A percentile compares a stretch with the other conserved stretches of the same genome.
Conservation (phyloP, 2,888 invertebrate genomes). For the Habrosyne pyritoides region DNA sequence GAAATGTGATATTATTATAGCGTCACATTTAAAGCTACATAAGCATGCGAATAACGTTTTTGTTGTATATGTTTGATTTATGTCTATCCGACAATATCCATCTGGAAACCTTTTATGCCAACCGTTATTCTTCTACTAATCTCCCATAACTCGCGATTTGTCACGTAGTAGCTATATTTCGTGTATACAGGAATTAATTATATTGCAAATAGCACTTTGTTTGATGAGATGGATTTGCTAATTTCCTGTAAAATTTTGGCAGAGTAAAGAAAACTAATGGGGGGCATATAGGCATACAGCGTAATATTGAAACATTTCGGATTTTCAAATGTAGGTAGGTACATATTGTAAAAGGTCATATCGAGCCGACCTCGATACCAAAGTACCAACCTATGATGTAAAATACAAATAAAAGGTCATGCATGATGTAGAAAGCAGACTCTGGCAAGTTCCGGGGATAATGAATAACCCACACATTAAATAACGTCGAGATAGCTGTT, state of each 20-base stretch:
- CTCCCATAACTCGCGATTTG: neutral
- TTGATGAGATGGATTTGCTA: neutral
- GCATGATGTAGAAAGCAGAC: constrained; percentile 9
- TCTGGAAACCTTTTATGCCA: neutral
- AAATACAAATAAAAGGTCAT: neutral
- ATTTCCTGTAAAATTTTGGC: no score
- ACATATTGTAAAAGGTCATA: no score
- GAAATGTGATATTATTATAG: constrained; percentile 9
- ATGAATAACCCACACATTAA: constrained; percentile 1
- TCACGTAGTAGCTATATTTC: neutral
- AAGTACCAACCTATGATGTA: neutral
- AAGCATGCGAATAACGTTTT: neutral
- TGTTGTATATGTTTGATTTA: neutral
- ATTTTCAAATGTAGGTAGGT: no score
- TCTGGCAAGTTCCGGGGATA: neutral
- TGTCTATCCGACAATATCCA: neutral
- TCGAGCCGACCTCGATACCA: no score
- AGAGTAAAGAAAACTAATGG: no score
- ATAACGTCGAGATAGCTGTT: neutral
- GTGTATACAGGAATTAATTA: neutral
- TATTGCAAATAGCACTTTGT: neutral
- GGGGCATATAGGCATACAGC: no score
- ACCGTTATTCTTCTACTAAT: neutral
- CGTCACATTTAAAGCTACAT: neutral
- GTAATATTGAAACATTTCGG: no score